Percentiles rank a stretch among this genome's conserved stretches.
These are phyloP conservation scores for Himalopsyche japonica DNA, from an alignment of 2,888 invertebrate genomes.

Conservation along the genomic window DNA sequence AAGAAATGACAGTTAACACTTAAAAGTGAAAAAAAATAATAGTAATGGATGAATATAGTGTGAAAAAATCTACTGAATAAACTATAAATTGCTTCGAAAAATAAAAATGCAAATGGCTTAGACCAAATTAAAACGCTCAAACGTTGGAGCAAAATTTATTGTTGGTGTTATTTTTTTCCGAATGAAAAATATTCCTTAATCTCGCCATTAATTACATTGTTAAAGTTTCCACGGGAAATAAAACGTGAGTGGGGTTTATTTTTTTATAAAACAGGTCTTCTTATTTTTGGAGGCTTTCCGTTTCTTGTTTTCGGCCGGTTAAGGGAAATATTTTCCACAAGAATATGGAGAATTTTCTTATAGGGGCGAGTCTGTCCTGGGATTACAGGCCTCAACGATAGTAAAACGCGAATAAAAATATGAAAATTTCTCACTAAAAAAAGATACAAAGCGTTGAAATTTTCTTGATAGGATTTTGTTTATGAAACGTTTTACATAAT, in stretches of 20 bases:
- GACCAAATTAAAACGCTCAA: neutral
- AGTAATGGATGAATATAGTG: too few species aligned
- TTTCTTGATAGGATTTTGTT: too few species aligned
- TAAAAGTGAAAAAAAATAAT: too few species aligned
- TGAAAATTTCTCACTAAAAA: neutral
- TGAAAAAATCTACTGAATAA: too few species aligned
- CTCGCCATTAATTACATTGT: constrained; percentile 22
- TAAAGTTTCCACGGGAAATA: constrained; percentile 13
- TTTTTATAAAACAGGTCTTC: neutral
- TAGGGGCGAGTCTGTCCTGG: neutral
- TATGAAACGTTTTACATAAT: too few species aligned
- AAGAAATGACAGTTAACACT: too few species aligned
- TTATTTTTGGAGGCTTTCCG: neutral
- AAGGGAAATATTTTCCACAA: neutral
- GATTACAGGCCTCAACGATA: neutral
- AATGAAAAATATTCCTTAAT: constrained; percentile 15
- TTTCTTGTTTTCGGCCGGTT: neutral
- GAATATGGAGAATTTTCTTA: neutral
- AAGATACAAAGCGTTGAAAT: neutral
- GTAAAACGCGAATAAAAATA: neutral
- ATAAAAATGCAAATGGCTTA: neutral
- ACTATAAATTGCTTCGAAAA: neutral
- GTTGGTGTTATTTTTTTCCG: neutral
- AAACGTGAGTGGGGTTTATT: neutral
- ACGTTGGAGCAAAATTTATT: neutral